Conservation (phyloP, 2,888 invertebrate species). For the Sinhomidia bicolor region DNA sequence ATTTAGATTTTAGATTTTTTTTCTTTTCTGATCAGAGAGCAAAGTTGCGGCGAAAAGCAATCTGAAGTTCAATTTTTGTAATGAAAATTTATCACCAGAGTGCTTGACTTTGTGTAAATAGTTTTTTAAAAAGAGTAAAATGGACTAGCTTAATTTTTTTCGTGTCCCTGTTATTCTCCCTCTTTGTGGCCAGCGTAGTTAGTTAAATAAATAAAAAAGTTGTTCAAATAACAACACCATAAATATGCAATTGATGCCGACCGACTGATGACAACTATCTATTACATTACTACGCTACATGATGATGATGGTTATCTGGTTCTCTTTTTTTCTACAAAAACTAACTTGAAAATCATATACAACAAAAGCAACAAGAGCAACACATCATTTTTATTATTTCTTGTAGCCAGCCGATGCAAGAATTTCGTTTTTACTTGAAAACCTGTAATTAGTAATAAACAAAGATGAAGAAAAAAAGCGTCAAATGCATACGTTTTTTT, state of each 20-base stretch:
- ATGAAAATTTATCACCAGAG: constrained; percentile 74
- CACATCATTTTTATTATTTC: neutral
- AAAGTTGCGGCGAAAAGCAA: constrained; percentile 58
- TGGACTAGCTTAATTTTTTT: neutral
- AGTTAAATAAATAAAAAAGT: constrained; percentile 6
- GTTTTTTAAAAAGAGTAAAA: neutral
- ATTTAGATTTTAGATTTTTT: constrained; percentile 59
- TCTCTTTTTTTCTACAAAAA: neutral
- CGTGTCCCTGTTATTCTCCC: constrained; percentile 13
- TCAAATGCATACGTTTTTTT: neutral
- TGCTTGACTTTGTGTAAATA: constrained; percentile 47
- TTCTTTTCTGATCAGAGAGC: too few species aligned
- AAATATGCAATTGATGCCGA: constrained; percentile 52
- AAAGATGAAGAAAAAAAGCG: neutral
- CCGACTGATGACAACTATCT: constrained; percentile 61
- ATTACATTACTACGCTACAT: too few species aligned
- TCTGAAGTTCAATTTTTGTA: constrained; percentile 73
- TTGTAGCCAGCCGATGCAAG: neutral
- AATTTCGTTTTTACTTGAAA: neutral
- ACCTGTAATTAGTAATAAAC: neutral
- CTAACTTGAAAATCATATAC: neutral
- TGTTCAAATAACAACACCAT: constrained; percentile 37
- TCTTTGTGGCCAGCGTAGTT: neutral
- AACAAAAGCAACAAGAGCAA: neutral
- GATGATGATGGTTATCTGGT: neutral